Conservation (phyloP, 2,113 vertebrate genomes). For the Emydura subglobosa region DNA sequence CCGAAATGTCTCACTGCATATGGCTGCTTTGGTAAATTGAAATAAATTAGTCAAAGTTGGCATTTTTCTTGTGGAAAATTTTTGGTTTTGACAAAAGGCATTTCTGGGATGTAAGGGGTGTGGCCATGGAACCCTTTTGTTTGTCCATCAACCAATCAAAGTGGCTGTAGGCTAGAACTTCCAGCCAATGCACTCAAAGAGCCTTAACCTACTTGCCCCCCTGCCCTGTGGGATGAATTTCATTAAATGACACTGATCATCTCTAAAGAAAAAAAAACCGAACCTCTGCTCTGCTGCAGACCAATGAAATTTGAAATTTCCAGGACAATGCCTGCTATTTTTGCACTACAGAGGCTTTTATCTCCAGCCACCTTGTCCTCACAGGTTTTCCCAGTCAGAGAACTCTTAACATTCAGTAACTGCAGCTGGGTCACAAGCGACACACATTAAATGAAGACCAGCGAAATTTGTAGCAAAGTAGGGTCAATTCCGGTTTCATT, state of each 20-base stretch:
- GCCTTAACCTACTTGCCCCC: neutral
- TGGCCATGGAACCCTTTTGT: neutral
- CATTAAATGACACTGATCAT: neutral
- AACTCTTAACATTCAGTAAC: neutral
- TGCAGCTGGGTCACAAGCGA: slow-evolving; percentile 9
- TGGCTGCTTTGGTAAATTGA: neutral
- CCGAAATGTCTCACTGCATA: neutral
- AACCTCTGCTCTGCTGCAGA: neutral
- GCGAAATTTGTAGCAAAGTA: slow-evolving; percentile 11
- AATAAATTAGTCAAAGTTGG: neutral
- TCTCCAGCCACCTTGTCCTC: slow-evolving; percentile 14
- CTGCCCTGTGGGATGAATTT: neutral
- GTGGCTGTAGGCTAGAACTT: slow-evolving; percentile 44
- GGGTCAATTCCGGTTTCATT: slow-evolving; percentile 28
- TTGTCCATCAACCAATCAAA: neutral
- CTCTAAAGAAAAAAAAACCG: neutral
- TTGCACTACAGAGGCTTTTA: neutral
- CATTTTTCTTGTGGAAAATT: neutral
- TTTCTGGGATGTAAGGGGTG: slow-evolving; percentile 21
- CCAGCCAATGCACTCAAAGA: neutral
- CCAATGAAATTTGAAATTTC: neutral
- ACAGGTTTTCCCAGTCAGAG: neutral
- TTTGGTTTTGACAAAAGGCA: neutral
- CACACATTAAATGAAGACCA: slow-evolving; percentile 39
- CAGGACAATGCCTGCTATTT: neutral